Base-by-base conservation (phyloP, 2,113 vertebrate genomes). In the Vidua macroura region DNA sequence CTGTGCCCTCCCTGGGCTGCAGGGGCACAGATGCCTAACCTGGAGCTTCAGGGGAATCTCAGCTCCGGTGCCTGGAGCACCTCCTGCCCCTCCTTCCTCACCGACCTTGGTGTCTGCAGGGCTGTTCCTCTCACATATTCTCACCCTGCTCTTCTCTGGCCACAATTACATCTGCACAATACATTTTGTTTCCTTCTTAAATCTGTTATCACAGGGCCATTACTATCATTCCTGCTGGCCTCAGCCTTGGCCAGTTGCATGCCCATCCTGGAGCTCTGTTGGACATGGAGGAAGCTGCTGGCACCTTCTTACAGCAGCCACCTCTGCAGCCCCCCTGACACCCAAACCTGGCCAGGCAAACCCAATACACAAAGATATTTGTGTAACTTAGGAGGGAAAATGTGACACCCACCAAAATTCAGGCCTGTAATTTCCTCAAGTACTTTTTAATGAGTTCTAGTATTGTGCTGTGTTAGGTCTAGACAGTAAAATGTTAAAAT, bases 41-140 rank as follows among this genome's bases (percentile, higher is more conserved):
- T 0, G 16, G 43, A 22, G 52, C 64, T 58, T n/a, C 64, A 49
- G 64, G 35, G 23, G 22, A 4, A 23, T 28, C 23, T 49, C 64
- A 41, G 5, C 39, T 7, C 43, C 3, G 1, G 1, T 0, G 9
- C 30, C 64, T 49, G 79, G 15, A 41, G 18, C 35, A n/a, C 0
- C n/a, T 49, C 53, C 53, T n/a, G 35, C 11, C 22, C 39, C 25
- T 80, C 20, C 14, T 33, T 8, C 78, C 28, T 1, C 53, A 8
- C 44, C 9, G 7, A 6, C 35, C 64, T 41, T 1, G 64, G 11
- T 5, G 53, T 1, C 4, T 55, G 39, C 33, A 55, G 51, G 3
- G 62, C 51, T 24, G 20, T 1, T 82, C 64, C 35, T 49, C 23
- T 7, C 35, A 41, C 11, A 4, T 2, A 1, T 18, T 2, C 30